These are phyloP conservation scores for Galerucella pusilla DNA, from an alignment of 2,888 invertebrate genomes.

Conservation along the genomic window DNA sequence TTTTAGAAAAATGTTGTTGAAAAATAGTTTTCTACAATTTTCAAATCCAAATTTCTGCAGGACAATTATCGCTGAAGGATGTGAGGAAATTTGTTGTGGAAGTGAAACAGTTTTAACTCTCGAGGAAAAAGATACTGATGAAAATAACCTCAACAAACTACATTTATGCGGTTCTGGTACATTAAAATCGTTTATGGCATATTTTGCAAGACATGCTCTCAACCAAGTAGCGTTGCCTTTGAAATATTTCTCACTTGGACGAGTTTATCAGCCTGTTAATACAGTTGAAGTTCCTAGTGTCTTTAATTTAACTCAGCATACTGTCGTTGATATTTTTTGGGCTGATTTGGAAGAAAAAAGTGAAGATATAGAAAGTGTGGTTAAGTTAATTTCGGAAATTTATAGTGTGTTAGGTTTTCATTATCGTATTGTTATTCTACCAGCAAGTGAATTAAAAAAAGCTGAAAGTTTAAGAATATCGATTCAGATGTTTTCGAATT, in stretches of 20 bases:
- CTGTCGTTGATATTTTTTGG: constrained; percentile 75
- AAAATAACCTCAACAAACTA: constrained; percentile 69
- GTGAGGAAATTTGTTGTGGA: constrained; percentile 71
- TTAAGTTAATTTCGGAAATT: constrained; percentile 68
- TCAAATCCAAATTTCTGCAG: constrained; percentile 84
- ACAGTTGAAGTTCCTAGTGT: constrained; percentile 64
- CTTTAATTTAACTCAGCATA: constrained; percentile 77
- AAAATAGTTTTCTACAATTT: constrained; percentile 72
- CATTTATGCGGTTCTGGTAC: constrained; percentile 83
- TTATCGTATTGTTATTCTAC: constrained; percentile 72
- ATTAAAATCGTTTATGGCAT: constrained; percentile 78
- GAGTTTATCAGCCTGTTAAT: constrained; percentile 72
- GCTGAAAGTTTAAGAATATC: constrained; percentile 77
- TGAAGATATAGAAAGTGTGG: constrained; percentile 68
- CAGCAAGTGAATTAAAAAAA: constrained; percentile 71
- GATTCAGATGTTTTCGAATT: constrained; percentile 81
- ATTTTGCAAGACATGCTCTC: constrained; percentile 75
- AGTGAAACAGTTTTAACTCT: constrained; percentile 71
- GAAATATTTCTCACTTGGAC: constrained; percentile 76
- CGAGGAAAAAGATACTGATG: constrained; percentile 68
- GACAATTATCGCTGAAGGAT: constrained; percentile 80
- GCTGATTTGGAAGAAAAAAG: constrained; percentile 66
- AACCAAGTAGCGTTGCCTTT: constrained; percentile 74
- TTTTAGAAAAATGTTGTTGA: constrained; percentile 65
- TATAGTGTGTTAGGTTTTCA: constrained; percentile 76